Base-by-base conservation (phyloP, 2,797 vertebrate genomes). In the Gymnoscopelus braueri region DNA sequence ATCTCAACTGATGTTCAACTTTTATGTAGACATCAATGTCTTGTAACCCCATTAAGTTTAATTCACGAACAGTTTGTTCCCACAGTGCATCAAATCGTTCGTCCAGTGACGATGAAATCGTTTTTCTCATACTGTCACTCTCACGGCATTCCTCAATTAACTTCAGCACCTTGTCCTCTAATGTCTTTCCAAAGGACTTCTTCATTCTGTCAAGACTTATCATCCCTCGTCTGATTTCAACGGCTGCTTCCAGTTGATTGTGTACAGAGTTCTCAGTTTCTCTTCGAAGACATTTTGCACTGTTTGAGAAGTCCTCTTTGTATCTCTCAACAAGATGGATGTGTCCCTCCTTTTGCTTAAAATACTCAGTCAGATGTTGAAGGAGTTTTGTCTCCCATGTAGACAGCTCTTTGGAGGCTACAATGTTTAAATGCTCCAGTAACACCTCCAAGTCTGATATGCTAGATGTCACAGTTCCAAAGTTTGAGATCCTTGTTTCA, bases 281-380 rank as follows among this genome's bases (percentile, higher is more conserved):
- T 35, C 12, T 39, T 19, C 72, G 62, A 51, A 93, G 80, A 4
- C 39, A 87, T 12, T 75, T 87, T 14, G 75, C 72, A 24, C 74
- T 88, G 72, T 67, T 88, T 9, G 55, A 23, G 70, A 94, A 94
- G 0, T 89, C 86, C 71, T 85, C 78, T 67, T 60, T 89, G 75
- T 90, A 83, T 39, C 72, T 59, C 74, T 92, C 92, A 39, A 91
- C 79, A 0, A 94, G 83, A 39, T 84, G 55, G 23, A 91, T 74
- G 56, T 92, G 85, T 12, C 75, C 71, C 0, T 83, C 83, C 47
- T 67, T 69, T 58, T 83, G 82, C n/a, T 92, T 73, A 65, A 89
- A 93, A 67, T 92, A 93, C 7, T 82, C 0, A 0, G 61, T 13
- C 3, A 93, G 61, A 23, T 82, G 79, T 0, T 81, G 8, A 32